phyloP scores from a whole-genome alignment of 2,797 vertebrate species.

The Rhinophrynus dorsalis region DNA sequence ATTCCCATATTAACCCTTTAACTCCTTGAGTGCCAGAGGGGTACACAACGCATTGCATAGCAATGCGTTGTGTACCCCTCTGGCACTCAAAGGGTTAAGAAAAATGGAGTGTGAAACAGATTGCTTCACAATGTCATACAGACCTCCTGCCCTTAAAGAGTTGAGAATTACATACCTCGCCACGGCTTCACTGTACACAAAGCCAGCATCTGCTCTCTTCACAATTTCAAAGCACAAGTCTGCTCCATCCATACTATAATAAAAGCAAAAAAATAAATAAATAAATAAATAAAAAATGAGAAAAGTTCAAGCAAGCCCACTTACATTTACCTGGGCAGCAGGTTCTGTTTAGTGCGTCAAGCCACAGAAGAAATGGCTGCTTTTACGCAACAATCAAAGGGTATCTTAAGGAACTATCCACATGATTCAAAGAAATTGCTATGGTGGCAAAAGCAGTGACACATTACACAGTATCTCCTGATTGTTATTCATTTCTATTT shows the following conservation, averaged over 20 bases:
- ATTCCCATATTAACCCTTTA: too few species aligned
- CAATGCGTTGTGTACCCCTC: too few species aligned
- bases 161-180: constrained; percentile 84
- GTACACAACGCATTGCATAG: too few species aligned
- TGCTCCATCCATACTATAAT: constrained; percentile 91
- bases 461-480: neutral
- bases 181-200: constrained; percentile 98
- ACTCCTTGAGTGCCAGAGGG: too few species aligned
- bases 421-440: neutral
- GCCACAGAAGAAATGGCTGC: neutral
- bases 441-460: neutral
- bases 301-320: too few species aligned
- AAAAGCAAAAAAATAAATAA: constrained; percentile 45
- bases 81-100: too few species aligned
- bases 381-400: neutral
- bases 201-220: constrained; percentile 95
- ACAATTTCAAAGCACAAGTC: constrained; percentile 98
- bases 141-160: too few species aligned
- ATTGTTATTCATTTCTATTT: constrained; percentile 14
- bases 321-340: neutral
- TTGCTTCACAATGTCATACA: too few species aligned
- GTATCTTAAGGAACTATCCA: neutral
- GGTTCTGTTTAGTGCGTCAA: neutral
- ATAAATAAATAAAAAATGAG: neutral
- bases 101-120: too few species aligned